phyloP scores from a whole-genome alignment of 2,888 invertebrate genomes.

The Scelioninae gen. 1 region DNA sequence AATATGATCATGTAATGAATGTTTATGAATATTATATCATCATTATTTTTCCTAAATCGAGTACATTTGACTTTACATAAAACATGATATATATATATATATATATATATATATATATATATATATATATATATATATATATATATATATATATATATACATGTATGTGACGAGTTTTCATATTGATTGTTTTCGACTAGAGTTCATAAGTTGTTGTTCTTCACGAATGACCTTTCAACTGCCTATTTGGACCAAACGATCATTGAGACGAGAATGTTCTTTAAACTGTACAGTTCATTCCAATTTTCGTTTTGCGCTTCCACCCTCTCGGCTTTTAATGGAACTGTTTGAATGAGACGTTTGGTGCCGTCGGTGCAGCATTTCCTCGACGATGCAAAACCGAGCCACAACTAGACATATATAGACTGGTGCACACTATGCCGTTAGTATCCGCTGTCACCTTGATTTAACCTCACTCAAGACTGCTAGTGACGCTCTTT shows the following conservation, averaged over 20 bases:
- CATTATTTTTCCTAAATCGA: too few species aligned
- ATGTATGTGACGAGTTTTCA: too few species aligned
- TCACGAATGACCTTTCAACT: slow-evolving; percentile 5
- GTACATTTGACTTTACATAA: too few species aligned
- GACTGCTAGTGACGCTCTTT: slow-evolving; percentile 45
- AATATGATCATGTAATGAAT: too few species aligned
- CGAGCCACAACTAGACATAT: slow-evolving; percentile 31
- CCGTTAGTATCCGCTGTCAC: slow-evolving; percentile 43
- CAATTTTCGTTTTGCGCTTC: slow-evolving; percentile 47
- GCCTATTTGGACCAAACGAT: slow-evolving; percentile 25
- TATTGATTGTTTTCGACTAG: slow-evolving; percentile 16
- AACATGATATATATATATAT: too few species aligned
- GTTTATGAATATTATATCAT: too few species aligned
- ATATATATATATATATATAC: too few species aligned
- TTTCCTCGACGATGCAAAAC: slow-evolving; percentile 53
- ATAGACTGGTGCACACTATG: slow-evolving; percentile 36
- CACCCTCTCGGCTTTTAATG: slow-evolving; percentile 38
- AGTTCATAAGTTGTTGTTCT: slow-evolving; percentile 5
- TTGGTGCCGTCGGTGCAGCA: slow-evolving; percentile 22
- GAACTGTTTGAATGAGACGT: slow-evolving; percentile 57
- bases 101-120: too few species aligned
- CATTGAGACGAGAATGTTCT: slow-evolving; percentile 33
- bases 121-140: too few species aligned
- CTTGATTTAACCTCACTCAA: slow-evolving; percentile 45
- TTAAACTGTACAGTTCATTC: slow-evolving; percentile 37